Percentiles rank a stretch among this genome's conserved stretches.
These are phyloP conservation scores for fruit fly (Drosophila melanogaster) DNA, from an alignment of 1,140 invertebrate genomes.

Conservation along the genomic window Release_6_plus_ISO1_MT NT_037436.4:13256501-13257000, in stretches of 20 bases:
- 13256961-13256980: slow-evolving; percentile 79
- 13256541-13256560: slow-evolving; percentile 31
- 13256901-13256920: slow-evolving; percentile 78
- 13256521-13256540: slow-evolving; percentile 23
- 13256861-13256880: slow-evolving; percentile 8
- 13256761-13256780: slow-evolving; percentile 71
- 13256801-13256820: slow-evolving; percentile 28
- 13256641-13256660: slow-evolving; percentile 31
- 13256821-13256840: slow-evolving; percentile 26
- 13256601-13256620: slow-evolving; percentile 57
- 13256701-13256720: slow-evolving; percentile 67
- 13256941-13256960: slow-evolving; percentile 10
- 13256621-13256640: slow-evolving; percentile 11
- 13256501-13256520: slow-evolving; percentile 58
- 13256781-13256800: slow-evolving; percentile 34
- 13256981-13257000: slow-evolving; percentile 15
- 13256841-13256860: background rate
- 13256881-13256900: slow-evolving; percentile 75
- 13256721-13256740: slow-evolving; percentile 76
- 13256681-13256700: slow-evolving; percentile 20
- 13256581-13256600: slow-evolving; percentile 77
- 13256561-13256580: slow-evolving; percentile 78
- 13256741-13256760: slow-evolving; percentile 81
- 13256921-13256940: slow-evolving; percentile 33
- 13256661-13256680: slow-evolving; percentile 13